Conservation (phyloP, 2,797 vertebrate genomes). For the Sarcoramphus papa region DNA sequence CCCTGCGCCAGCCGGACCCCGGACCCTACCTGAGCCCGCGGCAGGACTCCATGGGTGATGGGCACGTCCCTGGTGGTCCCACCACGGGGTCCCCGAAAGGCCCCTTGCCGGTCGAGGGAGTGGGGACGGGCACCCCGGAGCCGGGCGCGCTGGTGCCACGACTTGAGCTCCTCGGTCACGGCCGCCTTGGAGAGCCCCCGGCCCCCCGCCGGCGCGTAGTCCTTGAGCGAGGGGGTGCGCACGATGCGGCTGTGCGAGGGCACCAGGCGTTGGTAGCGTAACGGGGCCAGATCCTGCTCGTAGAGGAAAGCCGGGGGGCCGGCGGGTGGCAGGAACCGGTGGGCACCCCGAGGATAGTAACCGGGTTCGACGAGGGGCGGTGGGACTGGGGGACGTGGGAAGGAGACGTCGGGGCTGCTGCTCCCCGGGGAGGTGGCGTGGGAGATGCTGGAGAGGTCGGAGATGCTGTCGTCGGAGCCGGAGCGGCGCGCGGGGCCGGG, state of each 20-base stretch:
- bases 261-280: conserved; percentile 69
- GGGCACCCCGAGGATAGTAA: not conserved
- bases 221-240: conserved; percentile 77
- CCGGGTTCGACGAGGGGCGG: not conserved
- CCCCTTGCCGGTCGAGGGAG: conserved; percentile 6
- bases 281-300: conserved; percentile 61
- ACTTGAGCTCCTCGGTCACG: conserved; percentile 19
- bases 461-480: conserved; percentile 36
- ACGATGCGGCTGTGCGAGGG: conserved; percentile 75
- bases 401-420: conserved; percentile 9
- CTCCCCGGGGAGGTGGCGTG: conserved; percentile 36
- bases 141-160: conserved; percentile 4
- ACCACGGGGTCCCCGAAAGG: not conserved
- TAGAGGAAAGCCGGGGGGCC: not conserved
- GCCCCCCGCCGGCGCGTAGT: not conserved
- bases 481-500: not conserved
- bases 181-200: not conserved
- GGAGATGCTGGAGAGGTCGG: conserved; percentile 6
- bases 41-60: not conserved
- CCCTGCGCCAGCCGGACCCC: rapidly evolving
- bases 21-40: not conserved
- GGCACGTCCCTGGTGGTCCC: not conserved
- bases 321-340: not conserved
- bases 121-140: conserved; percentile 21
- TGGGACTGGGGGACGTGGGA: not conserved